These are phyloP conservation scores for Melanaphis sacchari DNA, from an alignment of 1,140 invertebrate genomes.

Conservation along the genomic window DNA sequence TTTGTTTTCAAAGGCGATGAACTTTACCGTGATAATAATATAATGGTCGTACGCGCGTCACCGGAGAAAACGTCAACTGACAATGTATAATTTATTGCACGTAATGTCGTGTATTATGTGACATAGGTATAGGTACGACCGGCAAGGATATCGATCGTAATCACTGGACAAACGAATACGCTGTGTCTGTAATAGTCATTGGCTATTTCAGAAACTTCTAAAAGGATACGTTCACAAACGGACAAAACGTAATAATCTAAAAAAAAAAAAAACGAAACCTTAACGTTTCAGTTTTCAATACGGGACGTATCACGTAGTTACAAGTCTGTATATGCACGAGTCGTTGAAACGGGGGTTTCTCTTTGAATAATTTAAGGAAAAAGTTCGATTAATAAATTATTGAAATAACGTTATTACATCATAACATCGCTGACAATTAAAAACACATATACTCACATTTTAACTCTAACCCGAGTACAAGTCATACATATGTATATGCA, in stretches of 20 bases:
- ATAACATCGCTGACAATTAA: too few relatives aligned
- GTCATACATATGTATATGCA: too few relatives aligned
- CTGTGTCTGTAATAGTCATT: not conserved
- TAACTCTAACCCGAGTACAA: too few relatives aligned
- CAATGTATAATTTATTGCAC: not conserved
- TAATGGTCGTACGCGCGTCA: not conserved
- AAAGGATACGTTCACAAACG: not conserved
- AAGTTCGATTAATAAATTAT: too few relatives aligned
- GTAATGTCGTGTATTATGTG: too few relatives aligned
- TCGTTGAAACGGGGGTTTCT: too few relatives aligned
- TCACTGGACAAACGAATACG: not conserved
- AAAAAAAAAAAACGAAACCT: not conserved
- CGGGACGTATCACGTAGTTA: too few relatives aligned
- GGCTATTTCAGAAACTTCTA: not conserved
- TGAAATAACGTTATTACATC: too few relatives aligned
- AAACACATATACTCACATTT: too few relatives aligned
- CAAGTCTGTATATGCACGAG: too few relatives aligned
- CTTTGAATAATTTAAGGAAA: too few relatives aligned
- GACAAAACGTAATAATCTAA: too few relatives aligned
- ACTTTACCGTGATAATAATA: not conserved
- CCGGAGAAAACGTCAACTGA: not conserved
- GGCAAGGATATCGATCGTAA: not conserved
- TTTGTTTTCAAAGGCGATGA: not conserved
- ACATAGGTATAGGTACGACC: not conserved
- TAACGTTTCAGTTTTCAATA: not conserved